Evolutionary conservation across 1,140 invertebrate species (phyloP).

Genomic region (Trissolcus basalis): DNA sequence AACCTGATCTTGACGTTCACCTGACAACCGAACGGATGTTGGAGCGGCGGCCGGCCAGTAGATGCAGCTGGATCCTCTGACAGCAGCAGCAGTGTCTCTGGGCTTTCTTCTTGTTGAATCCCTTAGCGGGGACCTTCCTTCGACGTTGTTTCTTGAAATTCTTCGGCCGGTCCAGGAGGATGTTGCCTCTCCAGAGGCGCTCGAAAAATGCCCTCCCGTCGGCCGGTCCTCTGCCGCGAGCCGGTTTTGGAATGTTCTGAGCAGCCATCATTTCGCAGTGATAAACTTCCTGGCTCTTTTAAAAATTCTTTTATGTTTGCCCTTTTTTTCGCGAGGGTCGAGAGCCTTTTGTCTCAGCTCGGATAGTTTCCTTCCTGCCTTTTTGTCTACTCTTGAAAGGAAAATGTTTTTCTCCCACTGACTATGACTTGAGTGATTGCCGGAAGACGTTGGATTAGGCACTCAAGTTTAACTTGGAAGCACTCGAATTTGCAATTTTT

Average conservation of each 20-base stretch:
- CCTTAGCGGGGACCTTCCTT: slow-evolving; percentile 63
- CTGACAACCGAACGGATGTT: slow-evolving; percentile 73
- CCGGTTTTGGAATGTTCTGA: slow-evolving; percentile 41
- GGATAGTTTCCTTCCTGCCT: slow-evolving; percentile 64
- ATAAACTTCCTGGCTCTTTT: slow-evolving; percentile 25
- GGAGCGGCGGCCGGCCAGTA: slow-evolving; percentile 68
- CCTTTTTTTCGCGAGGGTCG: slow-evolving; percentile 31
- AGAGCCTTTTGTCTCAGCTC: slow-evolving; percentile 1
- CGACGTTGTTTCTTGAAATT: slow-evolving; percentile 67
- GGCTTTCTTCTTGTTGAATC: slow-evolving; percentile 55
- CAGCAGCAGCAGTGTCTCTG: slow-evolving; percentile 74
- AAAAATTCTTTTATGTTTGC: slow-evolving; percentile 26
- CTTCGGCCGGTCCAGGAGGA: slow-evolving; percentile 70
- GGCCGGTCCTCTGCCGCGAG: slow-evolving; percentile 70
- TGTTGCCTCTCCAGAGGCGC: slow-evolving; percentile 70
- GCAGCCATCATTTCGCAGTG: too few relatives aligned
- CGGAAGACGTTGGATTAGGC: slow-evolving; percentile 59
- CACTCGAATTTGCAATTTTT: slow-evolving; percentile 8
- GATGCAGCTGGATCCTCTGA: slow-evolving; percentile 71
- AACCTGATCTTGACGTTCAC: slow-evolving; percentile 58
- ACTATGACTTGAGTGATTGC: slow-evolving; percentile 14
- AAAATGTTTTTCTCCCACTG: slow-evolving; percentile 1
- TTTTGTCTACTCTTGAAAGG: slow-evolving; percentile 41
- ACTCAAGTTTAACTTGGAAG: slow-evolving; percentile 30
- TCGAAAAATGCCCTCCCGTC: slow-evolving; percentile 73